phyloP scores from a whole-genome alignment of 2,888 invertebrate genomes.

The Drosophila mimica region DNA sequence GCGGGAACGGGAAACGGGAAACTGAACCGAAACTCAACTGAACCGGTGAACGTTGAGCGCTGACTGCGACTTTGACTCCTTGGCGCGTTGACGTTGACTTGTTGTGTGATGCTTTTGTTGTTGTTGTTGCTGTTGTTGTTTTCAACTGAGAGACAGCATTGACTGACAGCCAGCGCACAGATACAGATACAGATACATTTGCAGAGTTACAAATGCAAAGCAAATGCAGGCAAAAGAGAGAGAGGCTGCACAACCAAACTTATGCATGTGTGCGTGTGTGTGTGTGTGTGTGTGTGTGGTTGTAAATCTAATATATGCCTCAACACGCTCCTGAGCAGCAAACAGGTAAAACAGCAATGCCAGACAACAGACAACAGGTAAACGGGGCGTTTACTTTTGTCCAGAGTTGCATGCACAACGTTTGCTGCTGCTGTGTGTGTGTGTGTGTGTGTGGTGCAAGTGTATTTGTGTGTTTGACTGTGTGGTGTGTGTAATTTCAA shows the following conservation, averaged over 20 bases:
- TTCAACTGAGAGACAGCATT: constrained; percentile 38
- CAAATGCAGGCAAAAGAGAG: constrained; percentile 28
- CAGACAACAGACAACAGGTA: constrained; percentile 41
- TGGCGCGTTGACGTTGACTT: constrained; percentile 72
- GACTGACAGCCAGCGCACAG: constrained; percentile 53
- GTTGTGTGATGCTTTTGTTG: constrained; percentile 55
- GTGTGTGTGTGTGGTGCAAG: constrained; percentile 9
- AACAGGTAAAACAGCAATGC: constrained; percentile 71
- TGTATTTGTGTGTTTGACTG: constrained; percentile 15
- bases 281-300: constrained; percentile 37
- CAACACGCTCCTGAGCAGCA: constrained; percentile 65
- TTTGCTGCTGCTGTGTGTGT: constrained; percentile 11
- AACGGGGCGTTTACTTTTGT: constrained; percentile 75
- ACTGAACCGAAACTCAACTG: constrained; percentile 19
- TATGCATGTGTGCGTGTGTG: constrained; percentile 18
- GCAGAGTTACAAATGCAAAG: constrained; percentile 33
- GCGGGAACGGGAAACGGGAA: background rate
- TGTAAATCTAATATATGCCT: constrained; percentile 73
- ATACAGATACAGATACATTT: constrained; percentile 40
- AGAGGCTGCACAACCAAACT: constrained; percentile 53
- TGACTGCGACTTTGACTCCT: constrained; percentile 59
- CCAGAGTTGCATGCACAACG: constrained; percentile 36
- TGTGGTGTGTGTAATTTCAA: constrained; percentile 69
- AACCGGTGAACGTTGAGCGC: constrained; percentile 24
- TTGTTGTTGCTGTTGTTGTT: background rate